Percentiles rank a stretch among this genome's conserved stretches.
Evolutionary conservation across 2,113 vertebrate genomes (phyloP).

Genomic region (Calyptomena viridis): DNA sequence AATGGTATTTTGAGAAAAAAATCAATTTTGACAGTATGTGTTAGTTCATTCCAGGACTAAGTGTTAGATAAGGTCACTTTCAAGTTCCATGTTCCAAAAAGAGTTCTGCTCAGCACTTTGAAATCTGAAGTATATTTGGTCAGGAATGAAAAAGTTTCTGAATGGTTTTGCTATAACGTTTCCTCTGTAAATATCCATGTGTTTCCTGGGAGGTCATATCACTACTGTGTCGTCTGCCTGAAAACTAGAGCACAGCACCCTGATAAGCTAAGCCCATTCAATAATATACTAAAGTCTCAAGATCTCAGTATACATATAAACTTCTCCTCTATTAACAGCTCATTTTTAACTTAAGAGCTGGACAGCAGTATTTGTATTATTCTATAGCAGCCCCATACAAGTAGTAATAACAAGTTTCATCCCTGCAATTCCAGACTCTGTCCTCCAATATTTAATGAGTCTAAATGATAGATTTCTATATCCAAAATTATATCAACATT

Average conservation of each 20-base stretch:
- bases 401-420: fast-evolving
- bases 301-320: neutral
- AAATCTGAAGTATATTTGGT: neutral
- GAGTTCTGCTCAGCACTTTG: neutral
- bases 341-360: neutral
- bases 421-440: neutral
- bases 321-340: neutral
- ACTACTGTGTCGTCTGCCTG: neutral
- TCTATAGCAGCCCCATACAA: neutral
- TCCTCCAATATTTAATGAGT: neutral
- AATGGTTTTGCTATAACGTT: neutral
- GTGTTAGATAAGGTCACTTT: neutral
- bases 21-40: neutral
- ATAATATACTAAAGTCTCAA: neutral
- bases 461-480: neutral
- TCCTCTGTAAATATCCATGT: neutral
- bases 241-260: neutral
- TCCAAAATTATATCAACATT: neutral
- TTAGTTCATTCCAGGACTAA: neutral
- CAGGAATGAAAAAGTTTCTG: neutral
- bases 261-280: neutral
- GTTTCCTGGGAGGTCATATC: neutral
- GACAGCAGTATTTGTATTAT: neutral
- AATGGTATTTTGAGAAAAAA: neutral
- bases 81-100: neutral